A percentile compares a stretch with the other conserved stretches of the same genome.
These are phyloP conservation scores for Epinotia brunnichana DNA, from an alignment of 2,888 invertebrate genomes.

Conservation along the genomic window DNA sequence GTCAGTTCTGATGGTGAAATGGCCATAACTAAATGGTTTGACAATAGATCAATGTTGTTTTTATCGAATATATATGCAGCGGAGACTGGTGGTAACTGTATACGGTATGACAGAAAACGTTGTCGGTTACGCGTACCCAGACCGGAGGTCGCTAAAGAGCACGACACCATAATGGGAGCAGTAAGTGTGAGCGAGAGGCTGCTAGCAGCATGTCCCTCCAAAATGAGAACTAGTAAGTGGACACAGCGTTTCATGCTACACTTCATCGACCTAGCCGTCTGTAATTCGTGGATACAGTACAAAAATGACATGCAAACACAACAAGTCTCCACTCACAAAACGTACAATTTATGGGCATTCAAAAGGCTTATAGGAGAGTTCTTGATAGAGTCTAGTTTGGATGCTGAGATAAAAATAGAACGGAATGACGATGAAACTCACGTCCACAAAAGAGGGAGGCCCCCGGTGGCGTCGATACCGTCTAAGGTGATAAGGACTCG, in stretches of 20 bases:
- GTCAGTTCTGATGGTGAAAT: constrained; percentile 14
- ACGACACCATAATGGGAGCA: background rate
- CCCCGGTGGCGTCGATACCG: background rate
- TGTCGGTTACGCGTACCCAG: background rate
- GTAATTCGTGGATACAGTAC: constrained; percentile 11
- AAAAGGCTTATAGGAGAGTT: constrained; percentile 6
- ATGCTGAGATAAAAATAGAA: background rate
- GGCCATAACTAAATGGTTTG: constrained; percentile 1
- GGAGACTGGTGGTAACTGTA: background rate
- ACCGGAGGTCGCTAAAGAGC: constrained; percentile 4
- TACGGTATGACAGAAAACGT: constrained; percentile 1
- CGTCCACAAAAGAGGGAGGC: background rate
- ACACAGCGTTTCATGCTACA: background rate
- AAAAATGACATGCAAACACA: constrained; percentile 7
- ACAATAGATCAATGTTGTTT: background rate
- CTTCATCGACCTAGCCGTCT: constrained; percentile 3
- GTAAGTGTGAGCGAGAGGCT: background rate
- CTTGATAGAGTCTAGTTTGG: constrained; percentile 3
- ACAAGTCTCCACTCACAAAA: constrained; percentile 6
- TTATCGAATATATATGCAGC: background rate
- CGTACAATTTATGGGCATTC: constrained; percentile 4
- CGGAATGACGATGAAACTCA: background rate
- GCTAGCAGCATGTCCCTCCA: constrained; percentile 1
- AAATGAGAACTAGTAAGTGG: constrained; percentile 5
- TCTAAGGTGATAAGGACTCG: constrained; percentile 6